Evolutionary conservation across 2,113 vertebrate species (phyloP).

Genomic region (Pterophyllum scalare): DNA sequence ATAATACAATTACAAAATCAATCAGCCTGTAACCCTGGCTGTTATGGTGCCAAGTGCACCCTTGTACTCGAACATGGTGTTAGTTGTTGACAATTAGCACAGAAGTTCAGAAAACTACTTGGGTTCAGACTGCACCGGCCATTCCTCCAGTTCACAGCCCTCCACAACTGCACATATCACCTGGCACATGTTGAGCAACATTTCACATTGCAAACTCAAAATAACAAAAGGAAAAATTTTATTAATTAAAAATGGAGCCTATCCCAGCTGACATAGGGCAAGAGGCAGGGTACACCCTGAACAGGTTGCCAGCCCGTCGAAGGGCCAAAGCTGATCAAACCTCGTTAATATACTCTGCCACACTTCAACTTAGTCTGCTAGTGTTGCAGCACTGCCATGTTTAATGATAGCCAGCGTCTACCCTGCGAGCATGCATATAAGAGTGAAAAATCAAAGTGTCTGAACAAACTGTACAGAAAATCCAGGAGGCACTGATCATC

Average conservation of each 20-base stretch:
- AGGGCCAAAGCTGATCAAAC: slow-evolving; percentile 4
- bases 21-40: not conserved
- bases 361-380: not conserved
- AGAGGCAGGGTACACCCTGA: no score
- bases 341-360: not conserved
- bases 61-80: not conserved
- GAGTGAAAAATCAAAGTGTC: not conserved
- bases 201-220: not conserved
- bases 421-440: not conserved
- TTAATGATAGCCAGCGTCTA: slow-evolving; percentile 5
- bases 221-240: not conserved
- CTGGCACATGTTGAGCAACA: no score
- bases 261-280: no score
- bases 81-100: not conserved
- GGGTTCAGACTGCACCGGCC: no score
- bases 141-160: no score
- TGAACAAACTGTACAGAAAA: not conserved
- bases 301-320: no score
- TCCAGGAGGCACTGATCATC: not conserved
- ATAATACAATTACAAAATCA: not conserved
- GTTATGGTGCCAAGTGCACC: not conserved
- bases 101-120: not conserved
- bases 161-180: no score
- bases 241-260: not conserved
- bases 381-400: not conserved